These are phyloP conservation scores for Tachina grossa DNA, from an alignment of 2,888 invertebrate species.

Conservation along the genomic window DNA sequence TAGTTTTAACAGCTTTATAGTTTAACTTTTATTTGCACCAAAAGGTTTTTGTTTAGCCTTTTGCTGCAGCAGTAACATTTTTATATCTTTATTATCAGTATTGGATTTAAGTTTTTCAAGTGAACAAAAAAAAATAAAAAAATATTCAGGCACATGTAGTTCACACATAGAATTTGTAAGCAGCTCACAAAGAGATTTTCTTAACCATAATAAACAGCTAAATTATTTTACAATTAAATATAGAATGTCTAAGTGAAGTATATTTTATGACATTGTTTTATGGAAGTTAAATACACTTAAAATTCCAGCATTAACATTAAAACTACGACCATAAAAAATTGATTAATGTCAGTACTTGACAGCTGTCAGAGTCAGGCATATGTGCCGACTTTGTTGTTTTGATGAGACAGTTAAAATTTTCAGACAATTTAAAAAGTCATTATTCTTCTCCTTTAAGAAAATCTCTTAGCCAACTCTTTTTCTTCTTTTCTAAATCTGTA, in stretches of 20 bases:
- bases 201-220: background rate
- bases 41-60: background rate
- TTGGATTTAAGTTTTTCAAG: constrained; percentile 35
- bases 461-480: constrained; percentile 7
- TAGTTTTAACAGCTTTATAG: constrained; percentile 30
- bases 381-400: constrained; percentile 36
- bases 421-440: constrained; percentile 16
- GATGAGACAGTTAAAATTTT: background rate
- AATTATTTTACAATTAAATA: constrained; percentile 24
- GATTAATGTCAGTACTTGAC: constrained; percentile 61
- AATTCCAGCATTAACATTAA: constrained; percentile 7
- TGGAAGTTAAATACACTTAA: constrained; percentile 23
- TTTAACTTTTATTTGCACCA: constrained; percentile 41
- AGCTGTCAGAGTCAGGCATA: constrained; percentile 58
- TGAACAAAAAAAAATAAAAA: no score
- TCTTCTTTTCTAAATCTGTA: constrained; percentile 42
- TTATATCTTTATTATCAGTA: constrained; percentile 14
- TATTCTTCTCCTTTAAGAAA: constrained; percentile 11
- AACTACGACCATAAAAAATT: constrained; percentile 53
- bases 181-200: constrained; percentile 35
- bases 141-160: no score
- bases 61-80: constrained; percentile 7
- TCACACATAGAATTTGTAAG: constrained; percentile 26
- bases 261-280: constrained; percentile 59
- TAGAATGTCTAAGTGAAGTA: constrained; percentile 23